phyloP scores from a whole-genome alignment of 2,888 invertebrate species.

The Drosophila nr. perissopoda region DNA sequence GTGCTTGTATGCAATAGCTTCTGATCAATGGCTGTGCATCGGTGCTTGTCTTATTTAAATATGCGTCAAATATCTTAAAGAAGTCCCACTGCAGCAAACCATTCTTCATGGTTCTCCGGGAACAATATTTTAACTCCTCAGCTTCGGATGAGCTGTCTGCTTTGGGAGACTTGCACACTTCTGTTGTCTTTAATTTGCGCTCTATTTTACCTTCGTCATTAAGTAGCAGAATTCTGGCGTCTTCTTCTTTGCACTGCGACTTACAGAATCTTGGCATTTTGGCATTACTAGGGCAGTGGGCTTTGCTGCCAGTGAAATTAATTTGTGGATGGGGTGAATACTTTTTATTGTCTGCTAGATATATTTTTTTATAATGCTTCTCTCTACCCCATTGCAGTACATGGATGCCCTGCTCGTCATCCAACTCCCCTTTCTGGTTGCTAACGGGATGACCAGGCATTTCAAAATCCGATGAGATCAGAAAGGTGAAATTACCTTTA shows the following conservation, averaged over 20 bases:
- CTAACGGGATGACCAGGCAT: not conserved
- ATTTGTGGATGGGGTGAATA: not conserved
- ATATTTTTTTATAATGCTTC: not conserved
- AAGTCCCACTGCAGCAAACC: slow-evolving; percentile 42
- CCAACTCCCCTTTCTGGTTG: not conserved
- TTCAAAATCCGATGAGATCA: slow-evolving; percentile 6
- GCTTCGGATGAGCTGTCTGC: not conserved
- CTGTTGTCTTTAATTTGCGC: not conserved
- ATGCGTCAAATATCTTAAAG: slow-evolving; percentile 41
- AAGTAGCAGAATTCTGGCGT: slow-evolving; percentile 11
- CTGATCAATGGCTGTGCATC: slow-evolving; percentile 37
- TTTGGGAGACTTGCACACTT: not conserved
- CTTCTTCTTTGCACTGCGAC: not conserved
- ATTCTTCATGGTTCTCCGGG: not conserved
- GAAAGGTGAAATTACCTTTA: slow-evolving; percentile 17
- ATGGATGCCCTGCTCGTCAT: not conserved
- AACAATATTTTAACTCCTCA: slow-evolving; percentile 15
- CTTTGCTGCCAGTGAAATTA: not conserved
- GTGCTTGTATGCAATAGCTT: slow-evolving; percentile 39
- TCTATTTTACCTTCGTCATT: not conserved
- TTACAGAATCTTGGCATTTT: not conserved
- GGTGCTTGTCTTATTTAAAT: not conserved
- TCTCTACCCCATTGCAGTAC: slow-evolving; percentile 16
- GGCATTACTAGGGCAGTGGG: slow-evolving; percentile 1
- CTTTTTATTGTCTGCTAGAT: not conserved